A percentile compares a stretch with the other conserved stretches of the same genome.
Evolutionary conservation across 2,888 invertebrate genomes (phyloP).

Genomic region (Ormyrus nitidulus): DNA sequence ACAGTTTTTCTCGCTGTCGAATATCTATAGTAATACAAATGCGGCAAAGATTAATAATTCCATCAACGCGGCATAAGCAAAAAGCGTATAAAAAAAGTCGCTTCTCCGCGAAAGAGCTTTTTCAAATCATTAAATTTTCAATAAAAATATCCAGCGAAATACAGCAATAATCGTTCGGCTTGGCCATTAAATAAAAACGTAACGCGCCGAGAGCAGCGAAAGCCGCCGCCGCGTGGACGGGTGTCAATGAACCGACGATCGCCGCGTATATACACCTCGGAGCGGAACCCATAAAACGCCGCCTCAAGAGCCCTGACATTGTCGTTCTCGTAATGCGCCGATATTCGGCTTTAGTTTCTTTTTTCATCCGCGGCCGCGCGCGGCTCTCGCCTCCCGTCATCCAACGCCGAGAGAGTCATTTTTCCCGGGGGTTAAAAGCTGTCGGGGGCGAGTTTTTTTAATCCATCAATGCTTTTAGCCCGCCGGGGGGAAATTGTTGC

Average conservation of each 20-base stretch:
- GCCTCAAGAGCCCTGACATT: not conserved
- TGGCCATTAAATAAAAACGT: too few species aligned
- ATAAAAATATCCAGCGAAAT: too few species aligned
- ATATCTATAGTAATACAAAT: too few species aligned
- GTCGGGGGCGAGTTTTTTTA: slow-evolving; percentile 8
- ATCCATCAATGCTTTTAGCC: slow-evolving; percentile 42
- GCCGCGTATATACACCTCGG: too few species aligned
- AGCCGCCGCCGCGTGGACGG: not conserved
- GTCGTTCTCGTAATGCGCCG: slow-evolving; percentile 8
- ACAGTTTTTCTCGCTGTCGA: too few species aligned
- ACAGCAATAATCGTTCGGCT: too few species aligned
- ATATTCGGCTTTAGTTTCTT: slow-evolving; percentile 15
- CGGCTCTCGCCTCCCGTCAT: not conserved
- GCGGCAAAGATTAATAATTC: too few species aligned
- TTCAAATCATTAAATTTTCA: too few species aligned
- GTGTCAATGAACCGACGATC: slow-evolving; percentile 20
- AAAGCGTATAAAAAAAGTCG: too few species aligned
- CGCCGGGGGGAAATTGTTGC: not conserved
- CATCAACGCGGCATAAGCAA: too few species aligned
- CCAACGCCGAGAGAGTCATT: slow-evolving; percentile 29
- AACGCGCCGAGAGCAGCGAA: not conserved
- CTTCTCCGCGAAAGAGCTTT: too few species aligned
- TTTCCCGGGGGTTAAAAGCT: slow-evolving; percentile 2
- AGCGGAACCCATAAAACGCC: slow-evolving; percentile 23
- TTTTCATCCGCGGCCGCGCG: not conserved